Base-by-base conservation (phyloP, 2,797 vertebrate genomes). In the Sebastes nivosus region DNA sequence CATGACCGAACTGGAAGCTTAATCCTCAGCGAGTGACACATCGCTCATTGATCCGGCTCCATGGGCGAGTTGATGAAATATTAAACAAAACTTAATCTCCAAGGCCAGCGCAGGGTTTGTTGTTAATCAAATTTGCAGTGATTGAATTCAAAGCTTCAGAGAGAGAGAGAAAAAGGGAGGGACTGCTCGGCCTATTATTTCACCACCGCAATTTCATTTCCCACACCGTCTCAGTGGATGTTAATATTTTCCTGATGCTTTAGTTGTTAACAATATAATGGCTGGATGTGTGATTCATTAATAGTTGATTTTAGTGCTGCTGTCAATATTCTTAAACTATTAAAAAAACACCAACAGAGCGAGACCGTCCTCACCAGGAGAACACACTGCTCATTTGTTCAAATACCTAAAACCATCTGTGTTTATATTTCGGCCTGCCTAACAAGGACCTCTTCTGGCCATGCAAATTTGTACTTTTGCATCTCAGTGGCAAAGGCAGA, bases 61-160 rank as follows among this genome's bases (percentile, higher is more conserved):
- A 54, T 12, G 68, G 81, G 70, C n/a, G 55, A 72, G 73, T 74
- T 85, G 72, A 91, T 89, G 64, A 89, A 90, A 92, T 87, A 91
- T 91, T 89, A 79, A 88, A 87, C 77, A 79, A 72, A 88, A 82
- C 75, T 80, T 89, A 81, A 87, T 90, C 86, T 88, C 74, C 4
- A 36, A 82, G 81, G 80, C 80, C 80, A 80, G 67, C 36, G 22
- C 66, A 5, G 63, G 61, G 83, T 82, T 90, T 88, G 68, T 85
- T 85, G 75, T 87, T 87, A 73, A 88, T 87, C 79, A 85, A 67
- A 81, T 87, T 87, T 81, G 55, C 52, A 82, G 61, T 27, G 80
- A 84, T 83, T 81, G 61, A 83, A 88, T 86, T 81, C 72, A 66
- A 59, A 85, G 84, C 75, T 76, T 84, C 55, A 71, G 61, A 75